phyloP scores from a whole-genome alignment of 2,888 invertebrate genomes.

The Hybos culiciformis region DNA sequence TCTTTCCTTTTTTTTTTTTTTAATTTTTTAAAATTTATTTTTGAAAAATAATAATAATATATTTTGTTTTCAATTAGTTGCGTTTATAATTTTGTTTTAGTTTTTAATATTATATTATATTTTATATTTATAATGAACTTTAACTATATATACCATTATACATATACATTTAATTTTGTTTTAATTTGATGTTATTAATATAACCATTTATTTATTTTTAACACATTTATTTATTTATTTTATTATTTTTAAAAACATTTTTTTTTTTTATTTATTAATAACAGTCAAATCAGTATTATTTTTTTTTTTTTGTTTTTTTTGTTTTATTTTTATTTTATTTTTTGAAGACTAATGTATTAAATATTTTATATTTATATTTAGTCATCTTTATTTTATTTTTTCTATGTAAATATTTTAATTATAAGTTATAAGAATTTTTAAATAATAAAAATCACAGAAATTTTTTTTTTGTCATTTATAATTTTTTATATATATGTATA shows the following conservation, averaged over 20 bases:
- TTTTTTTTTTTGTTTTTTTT: not conserved
- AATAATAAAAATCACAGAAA: slow-evolving; percentile 10
- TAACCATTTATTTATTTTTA: slow-evolving; percentile 4
- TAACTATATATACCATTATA: slow-evolving; percentile 5
- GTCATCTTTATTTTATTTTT: slow-evolving; percentile 10
- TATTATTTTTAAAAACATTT: not conserved
- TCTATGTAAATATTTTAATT: slow-evolving; percentile 15
- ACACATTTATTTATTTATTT: not conserved
- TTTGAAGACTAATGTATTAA: not conserved
- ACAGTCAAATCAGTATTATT: not conserved
- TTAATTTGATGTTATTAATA: no score
- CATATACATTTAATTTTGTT: slow-evolving; percentile 5
- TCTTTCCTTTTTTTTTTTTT: slow-evolving; percentile 7
- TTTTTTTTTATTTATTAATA: not conserved
- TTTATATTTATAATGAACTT: not conserved
- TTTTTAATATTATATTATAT: not conserved
- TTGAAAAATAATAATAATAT: not conserved
- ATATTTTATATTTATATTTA: no score
- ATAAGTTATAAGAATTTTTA: slow-evolving; percentile 15
- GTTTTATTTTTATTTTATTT: not conserved
- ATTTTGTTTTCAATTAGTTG: not conserved
- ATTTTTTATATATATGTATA: slow-evolving; percentile 11
- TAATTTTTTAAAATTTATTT: slow-evolving; percentile 11
- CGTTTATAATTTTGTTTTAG: slow-evolving; percentile 1
- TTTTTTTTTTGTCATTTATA: no score